Evolutionary conservation across 1,140 invertebrate genomes (phyloP).

Genomic region (Drosophila leontia): DNA sequence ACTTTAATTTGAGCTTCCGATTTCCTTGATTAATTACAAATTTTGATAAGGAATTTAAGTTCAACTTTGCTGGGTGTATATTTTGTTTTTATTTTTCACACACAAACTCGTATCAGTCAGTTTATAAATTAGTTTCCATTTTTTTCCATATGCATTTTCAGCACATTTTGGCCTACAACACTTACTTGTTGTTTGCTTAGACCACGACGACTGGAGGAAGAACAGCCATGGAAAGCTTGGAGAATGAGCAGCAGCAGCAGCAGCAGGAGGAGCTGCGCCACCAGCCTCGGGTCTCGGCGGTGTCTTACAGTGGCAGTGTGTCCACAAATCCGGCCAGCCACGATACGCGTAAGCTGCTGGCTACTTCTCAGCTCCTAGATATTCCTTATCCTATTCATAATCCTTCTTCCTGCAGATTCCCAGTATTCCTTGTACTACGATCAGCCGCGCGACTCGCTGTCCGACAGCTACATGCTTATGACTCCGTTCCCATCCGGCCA

Average conservation of each 20-base stretch:
- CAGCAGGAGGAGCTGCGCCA: constrained; percentile 73
- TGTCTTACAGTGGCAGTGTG: constrained; percentile 47
- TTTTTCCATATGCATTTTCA: constrained; percentile 21
- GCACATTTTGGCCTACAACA: constrained; percentile 17
- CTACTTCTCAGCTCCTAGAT: neutral
- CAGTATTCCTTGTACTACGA: constrained; percentile 40
- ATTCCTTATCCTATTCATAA: neutral
- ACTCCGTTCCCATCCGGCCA: constrained; percentile 34
- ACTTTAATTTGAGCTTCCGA: constrained; percentile 18
- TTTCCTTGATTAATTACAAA: neutral
- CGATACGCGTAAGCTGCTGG: constrained; percentile 54
- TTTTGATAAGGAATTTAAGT: neutral
- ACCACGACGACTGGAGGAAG: neutral
- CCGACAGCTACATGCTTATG: constrained; percentile 60
- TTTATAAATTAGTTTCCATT: neutral
- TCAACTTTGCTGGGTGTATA: neutral
- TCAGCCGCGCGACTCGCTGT: constrained; percentile 32
- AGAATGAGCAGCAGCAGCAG: constrained; percentile 51
- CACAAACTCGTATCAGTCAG: constrained; percentile 10
- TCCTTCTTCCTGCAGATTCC: constrained; percentile 29
- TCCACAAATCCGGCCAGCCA: constrained; percentile 25
- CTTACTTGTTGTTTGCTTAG: constrained; percentile 1
- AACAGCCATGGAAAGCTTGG: constrained; percentile 45
- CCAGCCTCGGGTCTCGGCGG: constrained; percentile 40
- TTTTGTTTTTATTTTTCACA: neutral